Percentiles rank a stretch among this genome's conserved stretches.
Conservation (phyloP, 2,888 invertebrate genomes). For the Yponomeuta malinellus region DNA sequence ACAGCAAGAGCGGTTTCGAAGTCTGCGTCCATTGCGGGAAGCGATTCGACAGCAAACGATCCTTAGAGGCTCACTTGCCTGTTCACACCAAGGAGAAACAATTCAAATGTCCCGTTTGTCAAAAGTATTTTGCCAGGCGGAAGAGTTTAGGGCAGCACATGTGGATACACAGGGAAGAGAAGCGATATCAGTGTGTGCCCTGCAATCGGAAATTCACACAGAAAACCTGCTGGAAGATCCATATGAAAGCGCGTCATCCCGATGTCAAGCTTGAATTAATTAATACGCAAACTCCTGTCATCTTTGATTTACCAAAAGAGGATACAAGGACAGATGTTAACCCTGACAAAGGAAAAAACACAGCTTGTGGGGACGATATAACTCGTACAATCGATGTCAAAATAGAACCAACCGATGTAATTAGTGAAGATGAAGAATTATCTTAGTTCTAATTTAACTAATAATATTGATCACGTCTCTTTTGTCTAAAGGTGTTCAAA, state of each 20-base stretch:
- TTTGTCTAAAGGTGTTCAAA: no score
- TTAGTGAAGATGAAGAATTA: background rate
- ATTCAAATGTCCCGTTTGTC: slow-evolving; percentile 37
- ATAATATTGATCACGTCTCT: no score
- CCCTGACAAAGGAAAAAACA: background rate
- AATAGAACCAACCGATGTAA: background rate
- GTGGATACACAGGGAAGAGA: slow-evolving; percentile 39
- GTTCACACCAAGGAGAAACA: slow-evolving; percentile 39
- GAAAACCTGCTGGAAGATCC: slow-evolving; percentile 38
- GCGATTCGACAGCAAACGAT: slow-evolving; percentile 37
- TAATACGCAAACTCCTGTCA: background rate
- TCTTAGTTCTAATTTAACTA: background rate
- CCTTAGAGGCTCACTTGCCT: slow-evolving; percentile 39
- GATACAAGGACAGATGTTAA: background rate
- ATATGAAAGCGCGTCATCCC: slow-evolving; percentile 51
- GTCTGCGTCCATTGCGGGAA: slow-evolving; percentile 36
- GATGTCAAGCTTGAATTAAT: slow-evolving; percentile 24
- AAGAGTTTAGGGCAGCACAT: slow-evolving; percentile 33
- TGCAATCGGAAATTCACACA: slow-evolving; percentile 30
- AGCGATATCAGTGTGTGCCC: slow-evolving; percentile 31
- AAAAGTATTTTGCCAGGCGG: slow-evolving; percentile 23
- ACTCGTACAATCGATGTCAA: background rate
- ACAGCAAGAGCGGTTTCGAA: slow-evolving; percentile 30
- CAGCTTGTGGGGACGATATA: background rate
- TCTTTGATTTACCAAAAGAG: background rate